Percentiles rank a stretch among this genome's conserved stretches.
phyloP scores from a whole-genome alignment of 2,888 invertebrate species.

The Autographa pulchrina region DNA sequence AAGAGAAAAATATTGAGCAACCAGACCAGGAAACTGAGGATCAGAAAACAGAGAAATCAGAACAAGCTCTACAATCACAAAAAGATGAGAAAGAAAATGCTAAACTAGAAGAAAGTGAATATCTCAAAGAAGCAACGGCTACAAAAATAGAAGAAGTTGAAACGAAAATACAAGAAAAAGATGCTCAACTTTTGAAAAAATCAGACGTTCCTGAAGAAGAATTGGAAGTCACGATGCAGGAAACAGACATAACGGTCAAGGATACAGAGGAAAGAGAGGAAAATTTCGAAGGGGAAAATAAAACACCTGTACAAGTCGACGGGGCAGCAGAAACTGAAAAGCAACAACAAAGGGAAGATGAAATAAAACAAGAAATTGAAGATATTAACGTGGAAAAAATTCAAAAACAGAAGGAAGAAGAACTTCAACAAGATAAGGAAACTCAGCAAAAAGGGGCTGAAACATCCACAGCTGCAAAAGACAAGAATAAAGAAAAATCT shows the following conservation, averaged over 20 bases:
- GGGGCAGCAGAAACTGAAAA: background rate
- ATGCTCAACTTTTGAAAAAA: background rate
- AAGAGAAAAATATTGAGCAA: background rate
- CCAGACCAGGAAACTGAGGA: background rate
- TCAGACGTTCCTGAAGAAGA: background rate
- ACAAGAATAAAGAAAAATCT: background rate
- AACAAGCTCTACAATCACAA: background rate
- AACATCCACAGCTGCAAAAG: background rate
- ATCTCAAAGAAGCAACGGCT: background rate
- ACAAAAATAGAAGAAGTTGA: background rate
- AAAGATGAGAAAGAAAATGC: conserved; percentile 10
- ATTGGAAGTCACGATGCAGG: background rate
- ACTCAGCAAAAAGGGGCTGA: background rate
- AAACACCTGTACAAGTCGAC: background rate
- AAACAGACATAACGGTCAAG: background rate
- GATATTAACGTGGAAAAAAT: background rate
- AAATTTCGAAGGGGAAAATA: conserved; percentile 8
- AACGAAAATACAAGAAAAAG: background rate
- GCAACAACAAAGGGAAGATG: background rate
- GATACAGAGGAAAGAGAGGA: conserved; percentile 1
- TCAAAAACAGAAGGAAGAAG: background rate
- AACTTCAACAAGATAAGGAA: background rate
- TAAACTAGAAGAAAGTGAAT: conserved; percentile 26
- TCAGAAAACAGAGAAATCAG: background rate
- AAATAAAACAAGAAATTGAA: conserved; percentile 1